phyloP scores from a whole-genome alignment of 2,113 vertebrate genomes.

The Riparia riparia region DNA sequence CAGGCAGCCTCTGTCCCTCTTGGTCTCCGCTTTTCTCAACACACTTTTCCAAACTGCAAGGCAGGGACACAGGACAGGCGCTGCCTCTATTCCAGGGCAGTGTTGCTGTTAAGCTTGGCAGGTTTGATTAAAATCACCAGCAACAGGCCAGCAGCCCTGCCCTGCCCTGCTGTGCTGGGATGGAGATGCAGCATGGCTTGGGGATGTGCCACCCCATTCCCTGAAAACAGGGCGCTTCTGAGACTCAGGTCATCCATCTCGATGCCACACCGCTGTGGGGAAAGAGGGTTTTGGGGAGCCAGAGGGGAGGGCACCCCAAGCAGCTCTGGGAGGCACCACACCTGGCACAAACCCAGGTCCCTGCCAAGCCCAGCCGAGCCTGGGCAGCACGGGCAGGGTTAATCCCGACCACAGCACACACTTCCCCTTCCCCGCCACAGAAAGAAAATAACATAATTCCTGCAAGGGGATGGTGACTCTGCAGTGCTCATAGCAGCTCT shows the following conservation, averaged over 20 bases:
- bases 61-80: neutral
- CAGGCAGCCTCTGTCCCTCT: neutral
- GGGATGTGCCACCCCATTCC: rapidly evolving
- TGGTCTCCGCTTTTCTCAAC: neutral
- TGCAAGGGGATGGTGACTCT: neutral
- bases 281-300: neutral
- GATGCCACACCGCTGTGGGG: rapidly evolving
- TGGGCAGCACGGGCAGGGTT: neutral
- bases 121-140: neutral
- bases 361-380: neutral
- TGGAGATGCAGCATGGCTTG: neutral
- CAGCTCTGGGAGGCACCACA: neutral
- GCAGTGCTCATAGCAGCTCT: neutral
- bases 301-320: neutral
- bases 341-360: neutral
- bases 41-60: neutral
- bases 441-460: conserved; percentile 3
- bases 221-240: neutral
- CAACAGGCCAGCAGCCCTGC: rapidly evolving
- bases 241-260: rapidly evolving
- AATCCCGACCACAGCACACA: neutral
- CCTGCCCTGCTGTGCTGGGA: neutral
- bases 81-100: neutral
- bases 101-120: neutral
- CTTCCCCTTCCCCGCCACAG: neutral